Percentiles rank a stretch among this genome's conserved stretches.
These are phyloP conservation scores for Toxotes lorentzi DNA, from an alignment of 2,797 vertebrate species.

Conservation along the genomic window DNA sequence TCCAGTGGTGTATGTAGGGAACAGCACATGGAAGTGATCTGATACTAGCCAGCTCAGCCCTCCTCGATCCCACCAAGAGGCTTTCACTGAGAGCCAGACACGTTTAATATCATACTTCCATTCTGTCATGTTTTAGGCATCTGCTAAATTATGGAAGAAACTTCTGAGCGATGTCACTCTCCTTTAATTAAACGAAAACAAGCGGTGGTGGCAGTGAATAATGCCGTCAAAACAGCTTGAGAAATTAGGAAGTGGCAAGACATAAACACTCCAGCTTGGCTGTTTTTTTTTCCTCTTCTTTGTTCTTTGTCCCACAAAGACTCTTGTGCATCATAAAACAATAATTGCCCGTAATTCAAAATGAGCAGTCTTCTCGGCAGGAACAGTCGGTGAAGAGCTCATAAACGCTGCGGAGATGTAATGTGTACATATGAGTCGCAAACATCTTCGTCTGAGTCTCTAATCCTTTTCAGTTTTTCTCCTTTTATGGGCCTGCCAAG, in stretches of 20 bases:
- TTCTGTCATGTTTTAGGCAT: constrained; percentile 49
- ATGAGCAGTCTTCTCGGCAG: constrained; percentile 35
- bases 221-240: constrained; percentile 28
- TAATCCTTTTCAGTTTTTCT: constrained; percentile 46
- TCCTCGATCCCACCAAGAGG: constrained; percentile 22
- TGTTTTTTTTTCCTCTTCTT: constrained; percentile 4
- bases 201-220: constrained; percentile 27
- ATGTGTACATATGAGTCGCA: constrained; percentile 53
- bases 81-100: constrained; percentile 41
- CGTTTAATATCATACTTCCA: constrained; percentile 39
- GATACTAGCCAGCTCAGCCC: constrained; percentile 21
- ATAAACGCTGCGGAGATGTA: constrained; percentile 43
- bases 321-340: constrained; percentile 55
- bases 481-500: constrained; percentile 41
- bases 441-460: constrained; percentile 46
- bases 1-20: constrained; percentile 41
- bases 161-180: constrained; percentile 27
- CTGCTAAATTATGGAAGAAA: constrained; percentile 36
- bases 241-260: constrained; percentile 42
- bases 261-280: constrained; percentile 36
- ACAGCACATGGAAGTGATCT: constrained; percentile 21
- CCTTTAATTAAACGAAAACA: constrained; percentile 43
- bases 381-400: constrained; percentile 44
- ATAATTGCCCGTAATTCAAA: constrained; percentile 63
- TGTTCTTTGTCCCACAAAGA: constrained; percentile 32